A percentile compares a stretch with the other conserved stretches of the same genome.
These are phyloP conservation scores for Labia minor DNA, from an alignment of 2,888 invertebrate genomes.

Conservation along the genomic window DNA sequence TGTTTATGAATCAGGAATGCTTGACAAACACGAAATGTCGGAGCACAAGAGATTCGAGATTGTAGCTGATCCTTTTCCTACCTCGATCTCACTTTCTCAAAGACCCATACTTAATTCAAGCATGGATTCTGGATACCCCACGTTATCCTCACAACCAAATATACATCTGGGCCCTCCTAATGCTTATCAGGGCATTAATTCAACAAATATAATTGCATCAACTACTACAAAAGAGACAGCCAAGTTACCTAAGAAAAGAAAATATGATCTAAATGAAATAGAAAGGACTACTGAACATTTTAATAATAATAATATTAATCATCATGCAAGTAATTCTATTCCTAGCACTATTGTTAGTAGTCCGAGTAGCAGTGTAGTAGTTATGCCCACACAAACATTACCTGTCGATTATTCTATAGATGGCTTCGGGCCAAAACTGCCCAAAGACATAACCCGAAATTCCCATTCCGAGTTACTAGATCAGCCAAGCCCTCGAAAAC, in stretches of 20 bases:
- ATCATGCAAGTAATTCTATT: slow-evolving; percentile 28
- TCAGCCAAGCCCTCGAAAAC: slow-evolving; percentile 17
- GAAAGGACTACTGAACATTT: slow-evolving; percentile 42
- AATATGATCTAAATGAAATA: slow-evolving; percentile 67
- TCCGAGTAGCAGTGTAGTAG: slow-evolving; percentile 32
- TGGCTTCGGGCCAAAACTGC: slow-evolving; percentile 19
- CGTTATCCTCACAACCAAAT: background rate
- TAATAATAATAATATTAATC: slow-evolving; percentile 29
- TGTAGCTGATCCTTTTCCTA: background rate
- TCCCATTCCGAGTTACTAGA: background rate
- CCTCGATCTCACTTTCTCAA: background rate
- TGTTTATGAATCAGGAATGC: slow-evolving; percentile 19
- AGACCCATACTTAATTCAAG: slow-evolving; percentile 1
- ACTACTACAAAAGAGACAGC: slow-evolving; percentile 30
- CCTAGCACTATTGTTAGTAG: slow-evolving; percentile 14
- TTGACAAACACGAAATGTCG: slow-evolving; percentile 20
- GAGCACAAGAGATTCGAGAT: slow-evolving; percentile 15
- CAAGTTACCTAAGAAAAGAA: slow-evolving; percentile 89
- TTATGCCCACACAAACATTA: slow-evolving; percentile 44
- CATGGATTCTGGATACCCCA: background rate
- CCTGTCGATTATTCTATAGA: slow-evolving; percentile 49
- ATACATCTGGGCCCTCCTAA: background rate
- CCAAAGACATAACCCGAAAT: slow-evolving; percentile 18
- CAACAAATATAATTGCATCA: background rate
- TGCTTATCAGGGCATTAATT: background rate